A percentile compares a stretch with the other conserved stretches of the same genome.
These are phyloP conservation scores for Craniophora ligustri DNA, from an alignment of 2,888 invertebrate genomes.

Conservation along the genomic window DNA sequence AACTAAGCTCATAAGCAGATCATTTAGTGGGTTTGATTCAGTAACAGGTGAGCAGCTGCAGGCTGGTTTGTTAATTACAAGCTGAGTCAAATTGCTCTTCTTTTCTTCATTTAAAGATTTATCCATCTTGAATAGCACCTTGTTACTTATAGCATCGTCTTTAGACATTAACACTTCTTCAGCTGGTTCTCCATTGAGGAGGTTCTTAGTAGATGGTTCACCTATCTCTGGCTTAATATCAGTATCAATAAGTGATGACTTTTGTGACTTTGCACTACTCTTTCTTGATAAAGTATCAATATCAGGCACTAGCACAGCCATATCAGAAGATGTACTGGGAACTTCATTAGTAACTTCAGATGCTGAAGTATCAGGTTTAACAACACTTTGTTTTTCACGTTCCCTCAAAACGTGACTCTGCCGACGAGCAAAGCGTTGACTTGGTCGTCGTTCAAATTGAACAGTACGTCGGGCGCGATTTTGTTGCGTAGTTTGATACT, in stretches of 20 bases:
- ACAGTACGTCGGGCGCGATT: constrained; percentile 97
- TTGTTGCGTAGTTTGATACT: constrained; percentile 98
- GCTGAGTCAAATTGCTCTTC: constrained; percentile 80
- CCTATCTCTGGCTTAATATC: constrained; percentile 67
- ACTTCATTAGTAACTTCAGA: constrained; percentile 68
- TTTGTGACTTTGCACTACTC: constrained; percentile 88
- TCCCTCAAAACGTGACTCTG: constrained; percentile 96
- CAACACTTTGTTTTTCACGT: constrained; percentile 90
- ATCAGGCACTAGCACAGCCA: constrained; percentile 61
- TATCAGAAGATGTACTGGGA: constrained; percentile 70
- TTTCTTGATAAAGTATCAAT: constrained; percentile 82
- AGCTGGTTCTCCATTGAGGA: constrained; percentile 76
- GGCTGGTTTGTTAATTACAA: constrained; percentile 80
- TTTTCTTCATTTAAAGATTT: constrained; percentile 77
- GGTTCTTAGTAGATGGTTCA: constrained; percentile 77
- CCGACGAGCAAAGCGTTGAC: constrained; percentile 97
- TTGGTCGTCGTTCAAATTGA: constrained; percentile 98
- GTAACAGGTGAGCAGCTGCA: constrained; percentile 84
- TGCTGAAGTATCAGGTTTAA: constrained; percentile 71
- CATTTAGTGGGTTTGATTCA: constrained; percentile 84
- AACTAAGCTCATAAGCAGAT: constrained; percentile 84
- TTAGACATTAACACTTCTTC: constrained; percentile 80
- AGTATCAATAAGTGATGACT: constrained; percentile 79
- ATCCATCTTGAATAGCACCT: constrained; percentile 82
- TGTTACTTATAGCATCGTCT: constrained; percentile 84